Evolutionary conservation across 2,888 invertebrate genomes (phyloP).

Genomic region (Drosophila peninsularis): DNA sequence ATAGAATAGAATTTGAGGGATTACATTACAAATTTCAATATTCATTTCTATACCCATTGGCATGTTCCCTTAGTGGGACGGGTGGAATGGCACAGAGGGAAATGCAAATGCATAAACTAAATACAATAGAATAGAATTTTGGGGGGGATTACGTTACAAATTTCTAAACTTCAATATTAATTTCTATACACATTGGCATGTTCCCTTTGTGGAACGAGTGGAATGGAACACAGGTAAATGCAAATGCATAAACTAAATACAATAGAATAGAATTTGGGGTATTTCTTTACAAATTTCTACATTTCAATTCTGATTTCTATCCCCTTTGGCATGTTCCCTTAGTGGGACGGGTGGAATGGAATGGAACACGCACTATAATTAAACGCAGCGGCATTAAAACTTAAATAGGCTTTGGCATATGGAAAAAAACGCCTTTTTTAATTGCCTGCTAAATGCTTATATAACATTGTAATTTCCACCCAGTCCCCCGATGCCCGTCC

Average conservation of each 20-base stretch:
- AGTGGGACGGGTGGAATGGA: background rate
- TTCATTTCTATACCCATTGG: no score
- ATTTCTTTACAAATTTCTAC: background rate
- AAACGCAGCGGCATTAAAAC: slow-evolving; percentile 7
- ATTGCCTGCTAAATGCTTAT: slow-evolving; percentile 20
- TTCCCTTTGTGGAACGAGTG: background rate
- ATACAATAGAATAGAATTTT: no score
- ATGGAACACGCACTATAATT: slow-evolving; percentile 7
- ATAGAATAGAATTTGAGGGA: no score
- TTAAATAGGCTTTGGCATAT: slow-evolving; percentile 3
- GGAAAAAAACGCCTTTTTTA: slow-evolving; percentile 1
- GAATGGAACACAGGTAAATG: background rate
- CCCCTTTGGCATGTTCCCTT: background rate
- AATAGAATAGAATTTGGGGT: no score
- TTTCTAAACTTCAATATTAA: background rate
- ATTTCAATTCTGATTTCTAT: no score
- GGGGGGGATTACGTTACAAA: no score
- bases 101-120: no score
- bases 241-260: background rate
- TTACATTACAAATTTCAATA: no score
- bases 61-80: no score
- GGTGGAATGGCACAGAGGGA: no score
- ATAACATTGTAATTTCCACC: slow-evolving; percentile 15
- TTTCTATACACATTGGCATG: background rate
- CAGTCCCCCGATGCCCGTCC: background rate